phyloP scores from a whole-genome alignment of 2,888 invertebrate species.

The Biston stratarius region DNA sequence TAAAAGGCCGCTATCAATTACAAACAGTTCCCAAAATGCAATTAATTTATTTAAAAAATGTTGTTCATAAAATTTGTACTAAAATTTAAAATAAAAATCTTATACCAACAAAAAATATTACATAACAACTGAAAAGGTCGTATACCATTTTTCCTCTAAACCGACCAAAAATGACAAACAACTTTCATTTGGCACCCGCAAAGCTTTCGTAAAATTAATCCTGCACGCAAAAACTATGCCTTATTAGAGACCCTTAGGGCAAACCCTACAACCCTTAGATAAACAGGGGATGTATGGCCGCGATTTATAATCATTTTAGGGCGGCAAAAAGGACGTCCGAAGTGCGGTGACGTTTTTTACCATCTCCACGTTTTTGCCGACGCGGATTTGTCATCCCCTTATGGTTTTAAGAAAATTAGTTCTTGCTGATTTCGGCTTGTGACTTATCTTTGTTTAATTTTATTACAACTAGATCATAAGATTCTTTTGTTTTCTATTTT shows the following conservation, averaged over 20 bases:
- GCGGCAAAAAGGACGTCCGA: constrained; percentile 66
- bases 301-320: constrained; percentile 82
- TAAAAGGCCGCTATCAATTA: no score
- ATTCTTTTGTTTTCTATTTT: no score
- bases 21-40: no score
- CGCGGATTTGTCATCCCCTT: constrained; percentile 31
- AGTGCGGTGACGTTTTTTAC: constrained; percentile 56
- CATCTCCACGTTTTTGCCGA: constrained; percentile 49
- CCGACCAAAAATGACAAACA: constrained; percentile 55
- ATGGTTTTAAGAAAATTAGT: constrained; percentile 74
- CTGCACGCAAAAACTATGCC: constrained; percentile 74
- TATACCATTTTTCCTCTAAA: constrained; percentile 36
- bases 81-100: neutral
- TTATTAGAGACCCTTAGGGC: constrained; percentile 73
- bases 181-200: constrained; percentile 51
- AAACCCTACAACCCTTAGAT: constrained; percentile 65
- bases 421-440: constrained; percentile 36
- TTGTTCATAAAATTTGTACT: no score
- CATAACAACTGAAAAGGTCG: constrained; percentile 1
- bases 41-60: no score
- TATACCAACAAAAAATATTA: neutral
- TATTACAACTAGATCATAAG: neutral
- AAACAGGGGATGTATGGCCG: constrained; percentile 78
- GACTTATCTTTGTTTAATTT: neutral
- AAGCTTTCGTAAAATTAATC: constrained; percentile 69